Conservation (phyloP, 1,140 invertebrate species). For the Trialeurodes vaporariorum region DNA sequence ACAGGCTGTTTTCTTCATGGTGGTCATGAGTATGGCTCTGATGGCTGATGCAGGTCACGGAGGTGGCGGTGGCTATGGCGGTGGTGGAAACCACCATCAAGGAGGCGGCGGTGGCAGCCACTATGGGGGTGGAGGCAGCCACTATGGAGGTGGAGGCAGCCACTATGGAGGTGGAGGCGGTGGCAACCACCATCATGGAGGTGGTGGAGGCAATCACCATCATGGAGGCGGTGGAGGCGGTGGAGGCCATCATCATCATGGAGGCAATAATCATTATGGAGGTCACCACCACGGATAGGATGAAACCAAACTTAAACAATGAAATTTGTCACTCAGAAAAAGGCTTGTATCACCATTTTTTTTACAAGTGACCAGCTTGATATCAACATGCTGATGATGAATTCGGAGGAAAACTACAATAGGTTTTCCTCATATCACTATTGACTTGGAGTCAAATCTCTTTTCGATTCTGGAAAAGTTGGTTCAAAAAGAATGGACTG, state of each 20-base stretch:
- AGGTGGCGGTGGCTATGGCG: neutral
- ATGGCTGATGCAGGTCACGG: neutral
- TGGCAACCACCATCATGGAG: neutral
- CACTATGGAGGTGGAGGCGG: neutral
- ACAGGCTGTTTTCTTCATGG: too few species aligned
- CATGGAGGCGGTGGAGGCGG: neutral
- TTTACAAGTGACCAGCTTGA: too few species aligned
- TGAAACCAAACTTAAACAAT: too few species aligned
- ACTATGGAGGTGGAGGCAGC: neutral
- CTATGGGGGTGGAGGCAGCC: neutral
- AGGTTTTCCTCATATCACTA: too few species aligned
- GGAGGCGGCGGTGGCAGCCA: neutral
- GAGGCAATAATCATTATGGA: neutral
- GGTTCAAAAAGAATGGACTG: too few species aligned
- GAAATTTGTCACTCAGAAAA: too few species aligned
- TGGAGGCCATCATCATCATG: neutral
- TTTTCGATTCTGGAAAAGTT: too few species aligned
- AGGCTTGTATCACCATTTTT: too few species aligned
- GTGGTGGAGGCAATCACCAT: neutral
- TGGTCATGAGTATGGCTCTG: too few species aligned
- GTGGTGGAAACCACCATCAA: neutral
- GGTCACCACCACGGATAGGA: neutral
- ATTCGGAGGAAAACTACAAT: too few species aligned
- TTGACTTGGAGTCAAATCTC: too few species aligned
- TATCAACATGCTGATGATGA: too few species aligned